These are phyloP conservation scores for Autographa gamma DNA, from an alignment of 2,888 invertebrate genomes.

Conservation along the genomic window DNA sequence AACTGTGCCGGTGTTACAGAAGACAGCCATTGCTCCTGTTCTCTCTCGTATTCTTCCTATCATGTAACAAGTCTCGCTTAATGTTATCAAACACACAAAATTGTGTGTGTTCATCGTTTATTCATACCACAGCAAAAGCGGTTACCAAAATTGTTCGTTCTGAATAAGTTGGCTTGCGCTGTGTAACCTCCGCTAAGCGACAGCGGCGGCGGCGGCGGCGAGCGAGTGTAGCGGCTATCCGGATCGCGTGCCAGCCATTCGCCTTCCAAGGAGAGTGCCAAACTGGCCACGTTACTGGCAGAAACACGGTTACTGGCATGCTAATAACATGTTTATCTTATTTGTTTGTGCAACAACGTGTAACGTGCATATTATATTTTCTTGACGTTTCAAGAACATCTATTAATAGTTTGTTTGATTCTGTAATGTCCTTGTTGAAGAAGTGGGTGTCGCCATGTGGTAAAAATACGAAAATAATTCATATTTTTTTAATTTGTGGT, in stretches of 20 bases:
- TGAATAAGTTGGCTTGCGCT: no score
- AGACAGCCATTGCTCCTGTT: no score
- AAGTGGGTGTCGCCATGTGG: not conserved
- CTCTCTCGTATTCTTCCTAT: no score
- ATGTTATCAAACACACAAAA: no score
- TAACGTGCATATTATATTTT: constrained; percentile 10
- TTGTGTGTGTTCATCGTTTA: no score
- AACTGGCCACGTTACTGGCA: constrained; percentile 46
- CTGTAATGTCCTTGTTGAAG: constrained; percentile 8
- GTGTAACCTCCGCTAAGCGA: no score
- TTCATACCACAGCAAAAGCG: no score
- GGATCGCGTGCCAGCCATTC: constrained; percentile 51
- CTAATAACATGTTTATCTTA: constrained; percentile 51
- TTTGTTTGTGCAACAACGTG: constrained; percentile 35
- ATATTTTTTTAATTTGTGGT: no score
- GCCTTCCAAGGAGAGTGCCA: constrained; percentile 52
- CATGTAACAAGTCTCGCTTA: no score
- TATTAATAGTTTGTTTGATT: constrained; percentile 10
- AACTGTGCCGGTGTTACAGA: no score
- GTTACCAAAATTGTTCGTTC: no score
- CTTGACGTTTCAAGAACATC: not conserved
- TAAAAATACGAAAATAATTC: no score
- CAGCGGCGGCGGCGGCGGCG: not conserved
- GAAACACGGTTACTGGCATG: constrained; percentile 50
- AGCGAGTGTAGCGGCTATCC: constrained; percentile 9